Evolutionary conservation across 2,888 invertebrate genomes (phyloP).

Genomic region (Deroplatys truncata): DNA sequence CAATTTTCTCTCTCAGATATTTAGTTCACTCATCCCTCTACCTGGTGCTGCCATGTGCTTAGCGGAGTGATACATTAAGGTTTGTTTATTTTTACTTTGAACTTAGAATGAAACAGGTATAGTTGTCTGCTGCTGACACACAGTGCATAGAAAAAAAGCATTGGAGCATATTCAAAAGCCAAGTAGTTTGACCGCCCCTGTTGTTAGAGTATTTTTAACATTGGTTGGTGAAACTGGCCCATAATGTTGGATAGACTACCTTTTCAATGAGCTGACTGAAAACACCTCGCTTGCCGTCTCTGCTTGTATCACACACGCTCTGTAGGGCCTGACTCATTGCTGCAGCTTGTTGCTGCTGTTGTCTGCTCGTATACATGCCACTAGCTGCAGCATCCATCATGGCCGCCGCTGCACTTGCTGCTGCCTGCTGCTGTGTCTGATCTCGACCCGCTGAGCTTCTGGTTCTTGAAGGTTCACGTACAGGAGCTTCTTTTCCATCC

Average conservation of each 20-base stretch:
- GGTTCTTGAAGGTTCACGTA: constrained; percentile 22
- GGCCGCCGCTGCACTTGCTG: constrained; percentile 1
- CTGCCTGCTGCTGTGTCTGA: not conserved
- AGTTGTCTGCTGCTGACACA: no score
- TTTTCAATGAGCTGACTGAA: constrained; percentile 55
- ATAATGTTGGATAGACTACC: constrained; percentile 38
- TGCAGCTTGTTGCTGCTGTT: constrained; percentile 17
- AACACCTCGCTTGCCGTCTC: constrained; percentile 42
- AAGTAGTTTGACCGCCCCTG: no score
- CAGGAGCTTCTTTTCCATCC: constrained; percentile 29
- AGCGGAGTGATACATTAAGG: no score
- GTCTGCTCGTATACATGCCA: constrained; percentile 14
- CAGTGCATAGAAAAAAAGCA: no score
- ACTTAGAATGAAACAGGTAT: no score
- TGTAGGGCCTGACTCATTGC: constrained; percentile 9
- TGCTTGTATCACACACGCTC: not conserved
- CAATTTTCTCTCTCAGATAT: no score
- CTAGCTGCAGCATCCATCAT: constrained; percentile 10
- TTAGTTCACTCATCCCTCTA: no score
- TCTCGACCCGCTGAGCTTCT: constrained; percentile 13
- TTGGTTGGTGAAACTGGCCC: no score
- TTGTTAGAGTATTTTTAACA: no score
- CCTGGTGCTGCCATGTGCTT: no score
- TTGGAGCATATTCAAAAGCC: no score
- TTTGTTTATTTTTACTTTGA: no score